Conservation (phyloP, 53 echinoderm and acorn worm genomes). For the Mesocentrotus franciscanus region DNA sequence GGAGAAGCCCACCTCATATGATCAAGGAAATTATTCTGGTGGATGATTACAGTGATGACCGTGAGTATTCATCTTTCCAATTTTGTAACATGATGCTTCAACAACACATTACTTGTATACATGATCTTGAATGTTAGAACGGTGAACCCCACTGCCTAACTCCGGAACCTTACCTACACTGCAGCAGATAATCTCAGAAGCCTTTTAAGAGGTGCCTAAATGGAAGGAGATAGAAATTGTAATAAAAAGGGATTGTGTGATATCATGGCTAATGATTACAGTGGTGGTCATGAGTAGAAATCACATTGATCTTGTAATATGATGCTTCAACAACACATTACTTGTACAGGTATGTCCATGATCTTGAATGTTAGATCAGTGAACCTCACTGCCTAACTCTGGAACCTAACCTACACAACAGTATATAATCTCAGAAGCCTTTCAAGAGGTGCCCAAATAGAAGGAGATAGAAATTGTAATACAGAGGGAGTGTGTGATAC, state of each 20-base stretch:
- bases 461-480: slow-evolving; percentile 81
- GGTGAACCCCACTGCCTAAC: background rate
- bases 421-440: too few relatives aligned
- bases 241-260: too few relatives aligned
- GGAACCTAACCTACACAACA: too few relatives aligned
- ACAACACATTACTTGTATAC: background rate
- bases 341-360: background rate
- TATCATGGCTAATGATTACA: too few relatives aligned
- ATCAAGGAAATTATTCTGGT: slow-evolving; percentile 95
- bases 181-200: background rate
- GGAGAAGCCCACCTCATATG: slow-evolving; percentile 91
- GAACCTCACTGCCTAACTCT: background rate
- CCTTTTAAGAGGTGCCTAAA: background rate
- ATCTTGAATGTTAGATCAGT: background rate
- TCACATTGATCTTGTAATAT: too few relatives aligned
- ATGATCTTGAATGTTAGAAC: background rate
- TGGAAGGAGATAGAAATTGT: slow-evolving; percentile 69
- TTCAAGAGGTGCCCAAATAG: too few relatives aligned
- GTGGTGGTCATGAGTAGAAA: too few relatives aligned
- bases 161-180: background rate
- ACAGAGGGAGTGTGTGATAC: slow-evolving; percentile 86
- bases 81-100: background rate
- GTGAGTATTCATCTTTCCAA: slow-evolving; percentile 76
- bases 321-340: slow-evolving; percentile 14
- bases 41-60: slow-evolving; percentile 95